Evolutionary conservation across 1,140 invertebrate species (phyloP), one percentile per base, ranked within the genome.

Genomic region (Drosophila tsacasi): DNA sequence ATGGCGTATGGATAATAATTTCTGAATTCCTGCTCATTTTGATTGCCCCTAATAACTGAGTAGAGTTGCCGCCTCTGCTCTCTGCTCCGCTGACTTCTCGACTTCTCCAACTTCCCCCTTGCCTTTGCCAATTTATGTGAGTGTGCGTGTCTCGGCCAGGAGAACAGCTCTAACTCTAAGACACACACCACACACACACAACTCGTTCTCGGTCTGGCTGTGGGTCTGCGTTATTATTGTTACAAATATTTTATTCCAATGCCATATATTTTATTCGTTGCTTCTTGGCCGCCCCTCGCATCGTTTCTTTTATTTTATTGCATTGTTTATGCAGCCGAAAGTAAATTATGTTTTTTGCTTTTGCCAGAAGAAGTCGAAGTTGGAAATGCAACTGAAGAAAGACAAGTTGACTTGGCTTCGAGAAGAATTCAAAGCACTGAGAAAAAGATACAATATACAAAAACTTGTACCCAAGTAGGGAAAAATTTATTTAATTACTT

Each of bases 181-280:
- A 65, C 46, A 61, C 71, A 54, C 49, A 52, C 27, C 32, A 35
- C 47, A 60, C 71, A 54, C n/a, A 55, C 32, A 57, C 55, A 61
- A 68, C 73, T 27, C 57, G 62, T 78, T 78, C 65, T 27, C 4
- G 17, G 23, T 39, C 25, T 27, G 23, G 3, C 49, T 44, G 17
- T 47, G 47, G 15, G 47, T 15, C 21, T 15, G 84, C 81, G 80
- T 87, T 89, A 89, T 89, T 89, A 90, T 89, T 89, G 85, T 89
- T 89, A 89, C 85, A 89, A 90, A 89, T 89, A 89, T 89, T 89
- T 89, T 89, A 89, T 89, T 89, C 81, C 81, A 90, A 90, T 89
- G 84, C 85, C 85, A 89, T 89, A 89, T 89, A 89, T 89, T 89
- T 89, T 89, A 89, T 90, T 89, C 77, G 7, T 40, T 44, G 13